Evolutionary conservation across 30 jellyfish, hydroid and myxozoan genomes (phyloP).

Genomic region (Aurelia aurita complex sp. Pacific): DNA sequence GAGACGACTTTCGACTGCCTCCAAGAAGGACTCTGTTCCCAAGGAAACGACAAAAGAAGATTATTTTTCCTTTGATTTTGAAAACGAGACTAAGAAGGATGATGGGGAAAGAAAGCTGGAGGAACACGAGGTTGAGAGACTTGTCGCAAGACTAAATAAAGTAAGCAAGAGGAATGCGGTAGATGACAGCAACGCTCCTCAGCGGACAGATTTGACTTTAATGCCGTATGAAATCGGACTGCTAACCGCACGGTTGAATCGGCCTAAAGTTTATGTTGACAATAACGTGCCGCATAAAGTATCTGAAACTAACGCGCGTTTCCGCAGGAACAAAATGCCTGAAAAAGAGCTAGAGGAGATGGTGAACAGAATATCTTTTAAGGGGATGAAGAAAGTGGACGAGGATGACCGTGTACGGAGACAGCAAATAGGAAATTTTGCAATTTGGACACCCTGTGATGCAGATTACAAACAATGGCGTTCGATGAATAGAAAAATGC

Average conservation of each 20-base stretch:
- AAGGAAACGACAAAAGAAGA: background rate
- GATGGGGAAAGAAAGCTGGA: slow-evolving; percentile 42
- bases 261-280: slow-evolving; percentile 19
- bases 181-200: background rate
- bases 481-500: background rate
- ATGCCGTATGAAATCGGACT: slow-evolving; percentile 12
- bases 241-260: slow-evolving; percentile 32
- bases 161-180: background rate
- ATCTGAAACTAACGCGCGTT: background rate
- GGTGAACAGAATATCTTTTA: slow-evolving; percentile 26
- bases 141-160: slow-evolving; percentile 55
- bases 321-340: slow-evolving; percentile 13
- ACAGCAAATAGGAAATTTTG: slow-evolving; percentile 25
- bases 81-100: background rate
- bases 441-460: slow-evolving; percentile 62
- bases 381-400: slow-evolving; percentile 5
- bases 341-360: slow-evolving; percentile 14
- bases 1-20: slow-evolving; percentile 17
- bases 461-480: slow-evolving; percentile 41
- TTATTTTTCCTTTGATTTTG: background rate
- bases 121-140: slow-evolving; percentile 32
- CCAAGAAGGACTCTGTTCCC: background rate
- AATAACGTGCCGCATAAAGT: background rate
- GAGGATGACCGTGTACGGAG: background rate
- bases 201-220: background rate